These are phyloP conservation scores for Acanthurus leucopareius DNA, from an alignment of 2,797 vertebrate genomes.

Conservation along the genomic window DNA sequence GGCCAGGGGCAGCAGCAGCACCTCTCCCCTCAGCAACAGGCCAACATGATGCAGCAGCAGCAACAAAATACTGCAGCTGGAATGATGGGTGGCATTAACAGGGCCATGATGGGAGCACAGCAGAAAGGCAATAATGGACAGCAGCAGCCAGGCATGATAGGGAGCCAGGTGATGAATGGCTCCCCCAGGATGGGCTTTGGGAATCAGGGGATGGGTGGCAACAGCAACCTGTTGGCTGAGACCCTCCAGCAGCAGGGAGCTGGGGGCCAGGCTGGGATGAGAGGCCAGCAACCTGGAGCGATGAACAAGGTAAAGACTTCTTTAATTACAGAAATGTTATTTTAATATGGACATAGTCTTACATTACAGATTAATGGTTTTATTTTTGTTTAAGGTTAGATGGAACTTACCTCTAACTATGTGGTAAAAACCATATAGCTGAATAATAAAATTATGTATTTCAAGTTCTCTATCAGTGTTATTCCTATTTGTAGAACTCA, in stretches of 20 bases:
- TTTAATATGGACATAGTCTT: no score
- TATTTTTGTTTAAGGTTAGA: no score
- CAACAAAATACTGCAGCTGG: slow-evolving; percentile 86
- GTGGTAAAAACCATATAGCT: background rate
- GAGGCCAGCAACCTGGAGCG: slow-evolving; percentile 91
- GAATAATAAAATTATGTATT: background rate
- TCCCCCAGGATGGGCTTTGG: slow-evolving; percentile 94
- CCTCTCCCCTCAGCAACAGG: slow-evolving; percentile 86
- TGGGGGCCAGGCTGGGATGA: slow-evolving; percentile 88
- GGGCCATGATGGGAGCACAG: slow-evolving; percentile 91
- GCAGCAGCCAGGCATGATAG: slow-evolving; percentile 91
- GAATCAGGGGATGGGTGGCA: slow-evolving; percentile 90
- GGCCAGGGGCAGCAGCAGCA: slow-evolving; percentile 86
- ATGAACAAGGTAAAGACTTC: slow-evolving; percentile 87
- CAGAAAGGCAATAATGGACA: slow-evolving; percentile 91
- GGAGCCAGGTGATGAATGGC: slow-evolving; percentile 97
- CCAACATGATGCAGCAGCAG: slow-evolving; percentile 86
- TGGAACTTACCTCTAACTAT: background rate
- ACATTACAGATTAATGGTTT: no score
- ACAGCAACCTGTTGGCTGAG: slow-evolving; percentile 93
- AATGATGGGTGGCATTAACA: slow-evolving; percentile 91
- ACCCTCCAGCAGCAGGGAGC: slow-evolving; percentile 90
- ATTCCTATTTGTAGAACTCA: background rate
- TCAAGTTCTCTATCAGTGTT: background rate
- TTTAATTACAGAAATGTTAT: no score